Conservation (phyloP, 1,140 invertebrate species). For the Lerema accius region DNA sequence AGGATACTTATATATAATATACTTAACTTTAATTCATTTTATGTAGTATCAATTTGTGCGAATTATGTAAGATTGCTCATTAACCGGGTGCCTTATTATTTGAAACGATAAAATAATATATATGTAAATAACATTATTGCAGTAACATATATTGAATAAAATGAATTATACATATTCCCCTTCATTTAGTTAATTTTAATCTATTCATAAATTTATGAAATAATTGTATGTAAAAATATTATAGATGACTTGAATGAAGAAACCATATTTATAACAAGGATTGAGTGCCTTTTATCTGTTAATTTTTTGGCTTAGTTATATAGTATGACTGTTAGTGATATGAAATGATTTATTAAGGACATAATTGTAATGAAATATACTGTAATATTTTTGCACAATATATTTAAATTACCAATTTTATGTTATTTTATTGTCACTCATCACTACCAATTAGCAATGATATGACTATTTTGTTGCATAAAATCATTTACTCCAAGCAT, state of each 20-base stretch:
- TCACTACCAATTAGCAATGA: too few relatives aligned
- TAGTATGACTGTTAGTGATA: conserved; percentile 62
- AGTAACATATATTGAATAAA: conserved; percentile 15
- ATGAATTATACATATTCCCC: conserved; percentile 33
- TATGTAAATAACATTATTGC: conserved; percentile 31
- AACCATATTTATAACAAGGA: conserved; percentile 59
- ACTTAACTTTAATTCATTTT: conserved; percentile 10
- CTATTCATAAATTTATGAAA: conserved; percentile 28
- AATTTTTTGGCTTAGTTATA: conserved; percentile 46
- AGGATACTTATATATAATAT: conserved; percentile 3
- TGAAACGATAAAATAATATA: conserved; percentile 32
- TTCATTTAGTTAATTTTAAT: conserved; percentile 22
- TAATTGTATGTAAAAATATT: conserved; percentile 36
- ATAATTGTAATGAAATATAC: conserved; percentile 54
- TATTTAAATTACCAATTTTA: conserved; percentile 25
- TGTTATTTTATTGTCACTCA: conserved; percentile 16
- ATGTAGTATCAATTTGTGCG: conserved; percentile 4
- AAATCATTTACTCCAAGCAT: too few relatives aligned
- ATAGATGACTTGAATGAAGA: conserved; percentile 42
- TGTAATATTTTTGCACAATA: conserved; percentile 63
- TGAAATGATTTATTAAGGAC: conserved; percentile 55
- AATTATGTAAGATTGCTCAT: conserved; percentile 38
- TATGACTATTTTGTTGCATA: too few relatives aligned
- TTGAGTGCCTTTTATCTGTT: conserved; percentile 60
- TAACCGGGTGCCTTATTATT: conserved; percentile 42